phyloP scores from a whole-genome alignment of 2,888 invertebrate genomes.

The Melipona bicolor region DNA sequence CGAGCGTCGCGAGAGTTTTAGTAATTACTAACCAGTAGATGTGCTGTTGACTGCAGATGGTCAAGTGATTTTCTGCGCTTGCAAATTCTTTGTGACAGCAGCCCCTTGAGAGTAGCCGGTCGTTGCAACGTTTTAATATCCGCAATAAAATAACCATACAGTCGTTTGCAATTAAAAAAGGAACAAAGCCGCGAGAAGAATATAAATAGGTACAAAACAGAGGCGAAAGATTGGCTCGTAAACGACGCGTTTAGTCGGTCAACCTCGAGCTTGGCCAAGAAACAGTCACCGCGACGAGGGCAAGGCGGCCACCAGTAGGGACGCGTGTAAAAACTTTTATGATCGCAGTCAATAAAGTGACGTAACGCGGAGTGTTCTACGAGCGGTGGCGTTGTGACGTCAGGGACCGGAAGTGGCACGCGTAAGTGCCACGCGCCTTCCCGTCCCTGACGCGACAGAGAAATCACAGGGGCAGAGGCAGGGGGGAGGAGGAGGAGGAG shows the following conservation, averaged over 20 bases:
- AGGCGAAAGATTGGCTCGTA: conserved; percentile 16
- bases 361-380: conserved; percentile 80
- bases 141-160: no score
- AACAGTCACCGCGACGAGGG: conserved; percentile 31
- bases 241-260: conserved; percentile 7
- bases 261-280: background rate
- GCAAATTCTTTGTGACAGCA: no score
- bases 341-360: conserved; percentile 84
- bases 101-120: no score
- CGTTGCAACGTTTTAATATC: no score
- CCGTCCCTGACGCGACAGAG: conserved; percentile 57
- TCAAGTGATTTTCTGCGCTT: no score
- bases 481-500: no score
- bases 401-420: conserved; percentile 79
- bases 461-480: no score
- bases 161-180: background rate
- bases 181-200: no score
- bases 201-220: background rate
- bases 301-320: background rate
- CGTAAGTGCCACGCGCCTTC: conserved; percentile 76
- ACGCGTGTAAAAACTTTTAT: conserved; percentile 83
- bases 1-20: no score
- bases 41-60: no score
- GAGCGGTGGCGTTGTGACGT: conserved; percentile 75
- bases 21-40: no score